These are phyloP conservation scores for Eucidaris tribuloides DNA, from an alignment of 35 echinoderm and acorn worm genomes.

Conservation along the genomic window DNA sequence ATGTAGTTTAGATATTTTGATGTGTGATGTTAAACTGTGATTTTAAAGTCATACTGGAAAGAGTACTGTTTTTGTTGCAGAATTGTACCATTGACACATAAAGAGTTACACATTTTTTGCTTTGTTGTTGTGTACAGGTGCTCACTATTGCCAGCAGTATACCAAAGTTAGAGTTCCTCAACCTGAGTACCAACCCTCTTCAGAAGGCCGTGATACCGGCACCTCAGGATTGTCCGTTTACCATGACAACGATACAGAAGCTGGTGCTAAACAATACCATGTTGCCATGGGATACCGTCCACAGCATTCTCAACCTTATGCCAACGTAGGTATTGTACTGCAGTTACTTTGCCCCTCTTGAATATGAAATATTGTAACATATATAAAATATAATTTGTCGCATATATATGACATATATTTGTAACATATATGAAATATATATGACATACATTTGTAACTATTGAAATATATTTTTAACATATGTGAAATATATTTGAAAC, in stretches of 20 bases:
- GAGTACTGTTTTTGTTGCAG: background rate
- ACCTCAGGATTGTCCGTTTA: background rate
- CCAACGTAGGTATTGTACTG: slow-evolving; percentile 18
- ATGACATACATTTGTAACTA: too few relatives aligned
- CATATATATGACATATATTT: background rate
- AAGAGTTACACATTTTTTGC: background rate
- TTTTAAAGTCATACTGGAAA: background rate
- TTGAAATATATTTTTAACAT: too few relatives aligned
- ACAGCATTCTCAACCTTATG: slow-evolving; percentile 30
- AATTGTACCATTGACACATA: background rate
- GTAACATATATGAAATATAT: too few relatives aligned
- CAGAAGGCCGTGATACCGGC: background rate
- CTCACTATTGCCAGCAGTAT: slow-evolving; percentile 32
- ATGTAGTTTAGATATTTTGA: background rate
- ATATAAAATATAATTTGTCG: background rate
- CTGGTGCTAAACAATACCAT: slow-evolving; percentile 60
- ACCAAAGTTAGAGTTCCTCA: slow-evolving; percentile 42
- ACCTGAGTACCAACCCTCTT: slow-evolving; percentile 63
- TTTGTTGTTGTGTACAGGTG: slow-evolving; percentile 11
- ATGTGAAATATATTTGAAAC: too few relatives aligned
- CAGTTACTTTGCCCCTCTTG: background rate
- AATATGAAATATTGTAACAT: background rate
- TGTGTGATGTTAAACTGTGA: background rate
- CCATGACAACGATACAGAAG: slow-evolving; percentile 12
- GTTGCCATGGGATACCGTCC: slow-evolving; percentile 43